Percentiles rank a stretch among this genome's conserved stretches.
These are phyloP conservation scores for Syngnathoides biaculeatus DNA, from an alignment of 2,113 vertebrate species.

Conservation along the genomic window DNA sequence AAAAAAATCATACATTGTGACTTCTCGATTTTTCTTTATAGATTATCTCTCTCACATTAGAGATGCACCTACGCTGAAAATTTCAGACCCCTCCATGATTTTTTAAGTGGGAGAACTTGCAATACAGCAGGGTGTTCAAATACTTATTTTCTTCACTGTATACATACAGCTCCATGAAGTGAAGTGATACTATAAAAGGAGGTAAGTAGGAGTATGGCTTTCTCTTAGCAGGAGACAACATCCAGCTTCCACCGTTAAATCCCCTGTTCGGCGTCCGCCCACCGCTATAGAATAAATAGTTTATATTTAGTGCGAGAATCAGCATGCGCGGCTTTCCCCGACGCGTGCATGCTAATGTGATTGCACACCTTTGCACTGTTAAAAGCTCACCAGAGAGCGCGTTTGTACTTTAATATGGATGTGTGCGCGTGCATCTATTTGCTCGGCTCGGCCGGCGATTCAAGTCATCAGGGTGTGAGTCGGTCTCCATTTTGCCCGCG, in stretches of 20 bases:
- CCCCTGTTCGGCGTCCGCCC: conserved; percentile 41
- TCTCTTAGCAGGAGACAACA: conserved; percentile 31
- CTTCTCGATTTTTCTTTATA: no score
- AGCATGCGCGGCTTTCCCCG: conserved; percentile 2
- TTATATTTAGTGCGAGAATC: conserved; percentile 9
- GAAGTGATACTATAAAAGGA: conserved; percentile 61
- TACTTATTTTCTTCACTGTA: no score
- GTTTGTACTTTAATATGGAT: conserved; percentile 19
- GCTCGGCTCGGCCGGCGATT: conserved; percentile 16
- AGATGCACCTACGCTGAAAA: no score
- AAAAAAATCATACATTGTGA: no score
- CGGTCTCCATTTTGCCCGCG: conserved; percentile 43
- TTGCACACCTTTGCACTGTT: conserved; percentile 26
- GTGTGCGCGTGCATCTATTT: neutral
- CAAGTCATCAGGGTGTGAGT: conserved; percentile 50
- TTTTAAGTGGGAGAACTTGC: no score
- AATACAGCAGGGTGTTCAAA: no score
- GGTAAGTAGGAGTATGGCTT: conserved; percentile 49
- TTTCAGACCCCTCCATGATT: no score
- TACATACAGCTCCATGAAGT: no score
- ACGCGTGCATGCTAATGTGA: conserved; percentile 11
- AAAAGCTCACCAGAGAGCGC: conserved; percentile 7
- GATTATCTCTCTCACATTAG: no score
- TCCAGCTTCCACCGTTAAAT: conserved; percentile 28
- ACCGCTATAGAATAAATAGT: conserved; percentile 25